Base-by-base conservation (phyloP, 2,113 vertebrate species). In the Upupa epops region DNA sequence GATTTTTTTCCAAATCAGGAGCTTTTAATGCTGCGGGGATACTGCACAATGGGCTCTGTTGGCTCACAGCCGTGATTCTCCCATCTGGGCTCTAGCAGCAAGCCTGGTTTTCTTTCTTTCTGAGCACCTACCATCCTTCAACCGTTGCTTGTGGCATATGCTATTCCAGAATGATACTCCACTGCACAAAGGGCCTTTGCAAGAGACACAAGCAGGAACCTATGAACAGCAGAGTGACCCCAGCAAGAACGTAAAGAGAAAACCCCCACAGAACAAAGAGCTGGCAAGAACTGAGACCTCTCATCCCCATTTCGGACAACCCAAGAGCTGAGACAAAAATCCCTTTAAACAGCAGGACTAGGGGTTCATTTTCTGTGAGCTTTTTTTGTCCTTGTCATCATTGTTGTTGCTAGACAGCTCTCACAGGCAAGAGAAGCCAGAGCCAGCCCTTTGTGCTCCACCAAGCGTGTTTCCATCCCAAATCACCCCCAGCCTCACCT, bases 31-130 rank as follows among this genome's bases (percentile, higher is more conserved):
- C 21, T 51, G 26, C 83, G 63, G 36, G 25, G 25, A 6, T 20
- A 7, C 11, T 31, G 32, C n/a, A 25, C 0, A 0, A 20, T 5
- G 31, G n/a, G 18, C 34, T 80, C 34, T 46, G 0, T 13, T 40
- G 71, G 17, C 19, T 60, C 20, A 17, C 2, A 17, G 11, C 3
- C 1, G 0, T 3, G 66, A 26, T 22, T 88, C 68, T 16, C 21
- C 60, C 34, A 26, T 4, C 12, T 0, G 2, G 56, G 29, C 11
- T 68, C 45, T 9, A 18, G 45, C 34, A 89, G 20, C 54, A 36
- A 75, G 8, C 13, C 26, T 5, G 21, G 4, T 11, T 80, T 58
- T 40, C 46, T 42, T 16, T 45, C 19, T 65, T 71, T 17, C 19
- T 2, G 6, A 31, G 13, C 24, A 60, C 5, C 37, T 24, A 5